phyloP scores from a whole-genome alignment of 1,140 invertebrate species.

The Pissodes strobi region DNA sequence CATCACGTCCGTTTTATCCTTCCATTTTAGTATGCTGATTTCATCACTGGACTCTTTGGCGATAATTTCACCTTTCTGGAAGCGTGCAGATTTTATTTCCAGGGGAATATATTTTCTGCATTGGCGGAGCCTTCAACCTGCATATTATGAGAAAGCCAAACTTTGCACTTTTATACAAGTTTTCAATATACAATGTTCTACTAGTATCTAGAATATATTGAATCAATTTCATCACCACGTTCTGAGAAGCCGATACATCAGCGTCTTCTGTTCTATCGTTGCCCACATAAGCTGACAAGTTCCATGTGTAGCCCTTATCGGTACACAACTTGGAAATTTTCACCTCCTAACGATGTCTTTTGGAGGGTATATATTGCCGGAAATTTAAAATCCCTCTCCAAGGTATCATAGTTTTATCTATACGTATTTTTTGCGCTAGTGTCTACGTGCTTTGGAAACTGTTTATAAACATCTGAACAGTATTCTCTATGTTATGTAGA shows the following conservation, averaged over 20 bases:
- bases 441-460: conserved; percentile 36
- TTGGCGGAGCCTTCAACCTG: background rate
- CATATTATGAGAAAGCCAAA: background rate
- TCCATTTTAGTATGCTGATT: background rate
- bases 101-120: background rate
- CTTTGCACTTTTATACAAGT: background rate
- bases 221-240: conserved; percentile 17
- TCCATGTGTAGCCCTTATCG: conserved; percentile 42
- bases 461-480: conserved; percentile 8
- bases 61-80: background rate
- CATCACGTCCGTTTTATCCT: background rate
- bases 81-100: background rate
- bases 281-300: conserved; percentile 34
- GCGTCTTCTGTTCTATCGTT: no score
- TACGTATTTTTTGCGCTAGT: conserved; percentile 42
- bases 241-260: no score
- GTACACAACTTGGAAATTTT: conserved; percentile 48
- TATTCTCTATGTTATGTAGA: conserved; percentile 4
- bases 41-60: no score
- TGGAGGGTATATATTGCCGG: conserved; percentile 46
- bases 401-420: conserved; percentile 50
- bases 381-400: conserved; percentile 48
- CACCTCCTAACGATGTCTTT: conserved; percentile 48
- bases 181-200: no score
- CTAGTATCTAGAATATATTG: conserved; percentile 27